Conservation (phyloP, 1,140 invertebrate genomes). For the Leptinotarsa lineolata region DNA sequence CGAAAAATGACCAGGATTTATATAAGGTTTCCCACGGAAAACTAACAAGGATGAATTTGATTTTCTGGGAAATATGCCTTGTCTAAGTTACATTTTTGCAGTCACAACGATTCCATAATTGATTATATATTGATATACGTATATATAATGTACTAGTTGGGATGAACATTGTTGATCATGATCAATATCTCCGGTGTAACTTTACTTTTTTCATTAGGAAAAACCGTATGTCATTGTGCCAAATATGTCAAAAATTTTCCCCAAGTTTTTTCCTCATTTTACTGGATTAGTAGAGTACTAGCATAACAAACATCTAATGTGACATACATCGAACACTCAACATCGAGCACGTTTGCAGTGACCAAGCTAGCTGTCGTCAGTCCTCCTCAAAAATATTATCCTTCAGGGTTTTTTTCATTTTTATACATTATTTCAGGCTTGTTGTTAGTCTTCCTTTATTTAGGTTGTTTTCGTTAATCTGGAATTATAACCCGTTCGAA, state of each 20-base stretch:
- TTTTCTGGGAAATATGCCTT: too few species aligned
- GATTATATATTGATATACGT: too few species aligned
- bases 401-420: slow-evolving; percentile 16
- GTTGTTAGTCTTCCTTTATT: slow-evolving; percentile 27
- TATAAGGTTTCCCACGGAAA: too few species aligned
- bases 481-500: neutral
- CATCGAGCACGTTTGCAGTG: slow-evolving; percentile 37
- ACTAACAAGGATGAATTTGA: too few species aligned
- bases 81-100: too few species aligned
- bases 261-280: neutral
- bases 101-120: too few species aligned
- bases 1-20: too few species aligned
- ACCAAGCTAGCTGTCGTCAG: slow-evolving; percentile 39
- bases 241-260: neutral
- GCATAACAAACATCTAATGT: slow-evolving; percentile 32
- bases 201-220: neutral
- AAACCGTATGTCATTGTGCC: neutral
- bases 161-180: too few species aligned
- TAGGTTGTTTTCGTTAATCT: slow-evolving; percentile 14
- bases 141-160: too few species aligned
- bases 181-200: too few species aligned
- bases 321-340: slow-evolving; percentile 31
- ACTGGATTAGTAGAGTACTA: slow-evolving; percentile 13
- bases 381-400: slow-evolving; percentile 10
- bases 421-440: neutral